Percentiles rank a stretch among this genome's conserved stretches.
phyloP scores from a whole-genome alignment of 2,888 invertebrate species.

The Hedya salicella region DNA sequence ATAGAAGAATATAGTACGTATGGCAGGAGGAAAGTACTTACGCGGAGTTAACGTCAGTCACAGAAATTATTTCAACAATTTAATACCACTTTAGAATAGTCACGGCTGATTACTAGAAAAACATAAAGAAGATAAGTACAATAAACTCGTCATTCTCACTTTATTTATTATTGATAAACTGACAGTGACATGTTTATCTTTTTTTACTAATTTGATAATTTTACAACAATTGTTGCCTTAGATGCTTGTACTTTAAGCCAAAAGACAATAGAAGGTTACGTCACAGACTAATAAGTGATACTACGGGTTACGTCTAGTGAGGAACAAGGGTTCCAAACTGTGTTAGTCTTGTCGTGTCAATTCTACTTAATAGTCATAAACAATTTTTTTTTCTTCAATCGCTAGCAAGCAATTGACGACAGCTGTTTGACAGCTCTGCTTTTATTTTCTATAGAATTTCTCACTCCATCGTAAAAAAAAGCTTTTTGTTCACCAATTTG shows the following conservation, averaged over 20 bases:
- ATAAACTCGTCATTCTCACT: background rate
- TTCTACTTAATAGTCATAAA: slow-evolving; percentile 19
- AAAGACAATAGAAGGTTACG: background rate
- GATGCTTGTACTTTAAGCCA: slow-evolving; percentile 19
- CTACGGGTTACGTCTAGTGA: slow-evolving; percentile 14
- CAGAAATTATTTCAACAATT: background rate
- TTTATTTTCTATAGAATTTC: slow-evolving; percentile 71
- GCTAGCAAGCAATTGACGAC: slow-evolving; percentile 49
- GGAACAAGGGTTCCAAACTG: slow-evolving; percentile 2
- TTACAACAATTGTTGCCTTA: background rate
- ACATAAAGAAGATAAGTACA: background rate
- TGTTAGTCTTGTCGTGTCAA: background rate
- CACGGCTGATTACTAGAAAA: background rate
- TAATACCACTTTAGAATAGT: background rate
- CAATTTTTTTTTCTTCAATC: slow-evolving; percentile 35
- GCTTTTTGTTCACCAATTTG: slow-evolving; percentile 60
- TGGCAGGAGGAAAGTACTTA: background rate
- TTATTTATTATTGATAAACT: slow-evolving; percentile 16
- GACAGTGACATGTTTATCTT: slow-evolving; percentile 12
- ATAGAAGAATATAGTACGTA: background rate
- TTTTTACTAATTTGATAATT: background rate
- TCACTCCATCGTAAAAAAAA: slow-evolving; percentile 54
- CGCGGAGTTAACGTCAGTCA: background rate
- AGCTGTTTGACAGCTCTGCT: slow-evolving; percentile 74
- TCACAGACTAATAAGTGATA: too few species aligned